Evolutionary conservation across 2,113 vertebrate species (phyloP), one percentile per base, ranked within the genome.

Genomic region (Carassius carassius): DNA sequence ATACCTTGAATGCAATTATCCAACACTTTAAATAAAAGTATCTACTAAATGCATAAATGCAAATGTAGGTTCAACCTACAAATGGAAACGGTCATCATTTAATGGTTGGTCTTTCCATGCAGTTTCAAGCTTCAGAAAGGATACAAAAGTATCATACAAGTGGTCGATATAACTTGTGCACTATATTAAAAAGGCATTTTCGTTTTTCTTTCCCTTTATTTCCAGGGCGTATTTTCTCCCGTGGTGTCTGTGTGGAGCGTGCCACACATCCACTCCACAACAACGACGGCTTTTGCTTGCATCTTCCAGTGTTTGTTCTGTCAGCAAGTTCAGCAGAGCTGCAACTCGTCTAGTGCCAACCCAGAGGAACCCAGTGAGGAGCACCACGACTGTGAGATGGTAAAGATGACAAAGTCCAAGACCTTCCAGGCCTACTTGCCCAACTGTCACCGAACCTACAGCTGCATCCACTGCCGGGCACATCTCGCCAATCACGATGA

Each of bases 361-460:
- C 95, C 96, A 81, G 97, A 88, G 63, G 87, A 96, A 95, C 92
- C 92, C 94, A 95, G 94, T 88, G 95, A 95, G 90, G 95, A 96
- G 90, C 90, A 92, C 89, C 85, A 91, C 91, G 95, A 94, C 80
- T 94, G 95, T 91, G 98, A 98, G 93, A 99, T 98, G 98, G 98
- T 99, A 92, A 99, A 98, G 93, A 97, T 98, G 97, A 98, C 98
- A 91, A 99, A 97, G 91, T 98, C 98, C 32, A 99, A 97, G 93
- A 99, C 98, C 78, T 99, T 99, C 95, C 98, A 99, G 95, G 98
- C 98, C 62, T 99, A 99, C 89, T 95, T 99, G 95, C 97, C 97
- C 0, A 95, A 91, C 90, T 99, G 98, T 90, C 98, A 98, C 75
- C 95, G 98, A 70, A 99, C 98, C 4, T 99, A 99, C 94, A 99